These are phyloP conservation scores for Grammomys surdaster DNA, from an alignment of 2,113 vertebrate genomes.

Conservation along the genomic window DNA sequence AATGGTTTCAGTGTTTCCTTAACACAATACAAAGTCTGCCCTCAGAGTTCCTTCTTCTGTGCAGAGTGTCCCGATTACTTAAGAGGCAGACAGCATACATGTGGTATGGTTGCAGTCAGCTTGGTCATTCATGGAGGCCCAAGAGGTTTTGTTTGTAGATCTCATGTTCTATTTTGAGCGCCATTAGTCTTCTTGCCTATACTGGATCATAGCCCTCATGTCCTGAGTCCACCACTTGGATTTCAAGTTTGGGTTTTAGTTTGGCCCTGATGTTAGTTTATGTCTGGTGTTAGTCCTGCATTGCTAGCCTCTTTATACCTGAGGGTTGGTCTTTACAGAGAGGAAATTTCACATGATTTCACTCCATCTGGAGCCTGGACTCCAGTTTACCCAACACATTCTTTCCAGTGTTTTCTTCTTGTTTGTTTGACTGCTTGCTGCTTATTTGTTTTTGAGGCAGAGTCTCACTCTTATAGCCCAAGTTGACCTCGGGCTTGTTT, in stretches of 20 bases:
- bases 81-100: neutral
- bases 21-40: neutral
- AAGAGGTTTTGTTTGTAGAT: constrained; percentile 22
- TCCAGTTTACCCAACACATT: constrained; percentile 35
- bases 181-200: neutral
- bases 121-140: neutral
- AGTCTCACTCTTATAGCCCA: neutral
- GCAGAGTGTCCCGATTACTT: neutral
- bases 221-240: neutral
- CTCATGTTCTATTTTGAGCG: neutral
- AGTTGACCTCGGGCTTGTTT: neutral
- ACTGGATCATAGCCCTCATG: neutral
- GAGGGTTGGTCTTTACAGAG: neutral
- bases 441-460: neutral
- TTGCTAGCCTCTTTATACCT: neutral
- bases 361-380: neutral
- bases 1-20: neutral
- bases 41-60: neutral
- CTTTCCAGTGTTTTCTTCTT: neutral
- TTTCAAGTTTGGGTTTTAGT: neutral
- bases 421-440: neutral
- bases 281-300: neutral
- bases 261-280: neutral
- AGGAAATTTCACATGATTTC: neutral
- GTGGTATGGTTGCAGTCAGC: neutral